These are phyloP conservation scores for Pluvialis apricaria DNA, from an alignment of 2,113 vertebrate species.

Conservation along the genomic window DNA sequence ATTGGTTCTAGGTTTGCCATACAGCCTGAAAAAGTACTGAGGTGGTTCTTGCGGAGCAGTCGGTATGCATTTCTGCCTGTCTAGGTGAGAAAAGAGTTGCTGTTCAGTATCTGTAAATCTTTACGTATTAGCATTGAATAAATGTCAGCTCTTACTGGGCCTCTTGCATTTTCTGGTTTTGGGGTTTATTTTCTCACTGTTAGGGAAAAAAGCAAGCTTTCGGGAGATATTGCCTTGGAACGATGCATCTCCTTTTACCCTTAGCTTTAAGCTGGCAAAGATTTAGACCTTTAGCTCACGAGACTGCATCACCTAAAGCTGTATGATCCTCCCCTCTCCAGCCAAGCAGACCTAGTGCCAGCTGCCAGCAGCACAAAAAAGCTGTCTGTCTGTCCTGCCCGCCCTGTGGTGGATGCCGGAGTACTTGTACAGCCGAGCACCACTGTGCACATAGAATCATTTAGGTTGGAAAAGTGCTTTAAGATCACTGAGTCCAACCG, in stretches of 20 bases:
- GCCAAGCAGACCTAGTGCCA: neutral
- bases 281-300: neutral
- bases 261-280: neutral
- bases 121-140: neutral
- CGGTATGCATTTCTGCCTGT: neutral
- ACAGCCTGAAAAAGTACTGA: conserved; percentile 64
- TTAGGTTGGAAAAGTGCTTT: neutral
- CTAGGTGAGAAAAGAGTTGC: neutral
- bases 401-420: neutral
- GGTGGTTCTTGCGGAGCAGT: neutral
- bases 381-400: accelerated
- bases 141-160: neutral
- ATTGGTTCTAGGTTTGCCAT: neutral
- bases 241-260: neutral
- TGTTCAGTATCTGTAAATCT: neutral
- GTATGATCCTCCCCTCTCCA: neutral
- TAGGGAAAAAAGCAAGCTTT: neutral
- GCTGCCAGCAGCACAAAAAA: neutral
- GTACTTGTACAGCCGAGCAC: neutral
- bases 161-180: neutral
- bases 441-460: accelerated
- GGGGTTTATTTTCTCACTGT: neutral
- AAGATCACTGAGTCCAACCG: neutral
- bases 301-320: neutral
- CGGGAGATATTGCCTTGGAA: neutral